Percentiles rank a stretch among this genome's conserved stretches.
These are phyloP conservation scores for Cotesia typhae DNA, from an alignment of 1,140 invertebrate species.

Conservation along the genomic window DNA sequence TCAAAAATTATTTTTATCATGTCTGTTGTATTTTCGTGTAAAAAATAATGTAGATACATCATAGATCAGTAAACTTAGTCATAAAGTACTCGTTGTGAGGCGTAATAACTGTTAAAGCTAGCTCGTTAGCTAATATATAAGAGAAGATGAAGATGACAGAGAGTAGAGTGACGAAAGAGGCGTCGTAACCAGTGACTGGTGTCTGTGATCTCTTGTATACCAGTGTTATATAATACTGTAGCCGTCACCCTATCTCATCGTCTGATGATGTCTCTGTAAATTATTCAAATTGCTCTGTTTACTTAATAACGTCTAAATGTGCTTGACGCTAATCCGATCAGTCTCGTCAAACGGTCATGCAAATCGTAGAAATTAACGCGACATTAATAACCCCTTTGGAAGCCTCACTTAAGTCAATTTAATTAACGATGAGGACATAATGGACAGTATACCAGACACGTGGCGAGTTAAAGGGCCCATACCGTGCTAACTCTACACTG, in stretches of 20 bases:
- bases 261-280: not conserved
- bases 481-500: not conserved
- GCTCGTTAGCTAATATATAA: conserved; percentile 1
- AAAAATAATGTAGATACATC: no score
- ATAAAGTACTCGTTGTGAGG: no score
- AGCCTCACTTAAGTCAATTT: conserved; percentile 26
- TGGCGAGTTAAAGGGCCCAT: conserved; percentile 23
- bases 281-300: not conserved
- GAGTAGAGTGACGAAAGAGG: no score
- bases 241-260: no score
- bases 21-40: no score
- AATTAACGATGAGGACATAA: conserved; percentile 28
- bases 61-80: no score
- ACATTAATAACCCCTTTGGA: conserved; percentile 28
- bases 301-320: not conserved
- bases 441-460: conserved; percentile 9
- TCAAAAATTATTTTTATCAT: no score
- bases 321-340: not conserved
- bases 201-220: no score
- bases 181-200: no score
- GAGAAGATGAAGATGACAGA: not conserved
- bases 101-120: no score
- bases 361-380: conserved; percentile 7
- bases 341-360: not conserved
- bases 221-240: no score